Evolutionary conservation across 2,888 invertebrate species (phyloP), one percentile per base, ranked within the genome.

Genomic region (Actias luna): DNA sequence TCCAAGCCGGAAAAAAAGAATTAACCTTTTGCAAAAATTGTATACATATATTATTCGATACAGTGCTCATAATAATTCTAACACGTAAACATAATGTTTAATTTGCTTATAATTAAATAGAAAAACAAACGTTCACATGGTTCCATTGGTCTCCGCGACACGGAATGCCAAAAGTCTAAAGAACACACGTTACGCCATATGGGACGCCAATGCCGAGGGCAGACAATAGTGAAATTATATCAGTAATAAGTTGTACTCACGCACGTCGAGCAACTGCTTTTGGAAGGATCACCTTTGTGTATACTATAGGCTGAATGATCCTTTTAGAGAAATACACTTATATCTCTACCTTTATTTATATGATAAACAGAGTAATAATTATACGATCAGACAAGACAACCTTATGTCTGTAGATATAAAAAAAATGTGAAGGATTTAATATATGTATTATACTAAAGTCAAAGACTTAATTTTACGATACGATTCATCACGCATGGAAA

Each of bases 171-270:
- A 58, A 64, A 61, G 46, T 58, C 61, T 29, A 58, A 64, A 61
- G 58, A 64, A 73, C 70, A 83, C 86, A 90, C 89, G 92, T 90
- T 92, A 91, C 91, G 85, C 92, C 92, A 92, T 92, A 92, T 92
- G 92, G 86, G 80, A 83, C 71, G 73, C 72, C 78, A 81, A 73
- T 78, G 86, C 89, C 85, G 77, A 75, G 82, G 87, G 89, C 89
- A 80, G 82, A 92, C 92, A 92, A 92, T 92, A 87, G 91, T 83
- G 85, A 79, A 91, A 92, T 92, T 92, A 92, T 88, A 79, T 85
- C 82, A 75, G 84, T 92, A 92, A 92, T 92, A 92, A 91, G 86
- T 86, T 76, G 78, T 67, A 79, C 84, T 86, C 92, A 92, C 92
- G 92, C 92, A 88, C 86, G 73, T 63, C 68, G 66, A 74, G 70